These are phyloP conservation scores for Lindbergichthys nudifrons DNA, from an alignment of 2,797 vertebrate genomes.

Conservation along the genomic window DNA sequence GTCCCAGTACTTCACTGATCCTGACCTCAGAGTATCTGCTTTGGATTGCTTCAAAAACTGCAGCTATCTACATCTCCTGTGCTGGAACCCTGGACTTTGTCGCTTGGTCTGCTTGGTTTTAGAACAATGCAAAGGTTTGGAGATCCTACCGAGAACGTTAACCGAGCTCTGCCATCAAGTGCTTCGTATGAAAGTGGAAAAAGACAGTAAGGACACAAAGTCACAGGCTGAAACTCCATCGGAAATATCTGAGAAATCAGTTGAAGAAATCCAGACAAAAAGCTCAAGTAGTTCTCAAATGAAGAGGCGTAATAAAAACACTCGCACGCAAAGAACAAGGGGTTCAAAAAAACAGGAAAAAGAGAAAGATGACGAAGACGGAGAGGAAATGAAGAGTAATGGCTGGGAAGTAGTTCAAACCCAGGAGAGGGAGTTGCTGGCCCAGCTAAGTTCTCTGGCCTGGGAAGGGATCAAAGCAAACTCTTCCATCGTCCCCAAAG, in stretches of 20 bases:
- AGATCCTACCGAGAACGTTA: constrained; percentile 86
- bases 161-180: constrained; percentile 85
- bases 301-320: neutral
- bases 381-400: neutral
- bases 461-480: constrained; percentile 87
- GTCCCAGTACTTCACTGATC: constrained; percentile 81
- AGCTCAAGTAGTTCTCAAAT: neutral
- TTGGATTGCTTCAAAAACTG: constrained; percentile 75
- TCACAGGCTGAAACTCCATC: neutral
- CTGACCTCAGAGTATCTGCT: constrained; percentile 51
- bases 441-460: constrained; percentile 82
- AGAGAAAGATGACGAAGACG: neutral
- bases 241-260: neutral
- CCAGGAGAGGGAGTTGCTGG: constrained; percentile 63
- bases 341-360: neutral
- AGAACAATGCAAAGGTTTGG: constrained; percentile 62
- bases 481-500: constrained; percentile 63
- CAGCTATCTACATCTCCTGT: constrained; percentile 85
- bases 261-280: constrained; percentile 12
- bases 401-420: neutral
- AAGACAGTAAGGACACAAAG: neutral
- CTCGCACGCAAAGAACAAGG: constrained; percentile 9
- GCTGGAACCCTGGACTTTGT: constrained; percentile 89
- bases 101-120: constrained; percentile 84
- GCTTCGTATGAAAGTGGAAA: constrained; percentile 75